Evolutionary conservation across 2,113 vertebrate species (phyloP).

Genomic region (Eublepharis macularius): DNA sequence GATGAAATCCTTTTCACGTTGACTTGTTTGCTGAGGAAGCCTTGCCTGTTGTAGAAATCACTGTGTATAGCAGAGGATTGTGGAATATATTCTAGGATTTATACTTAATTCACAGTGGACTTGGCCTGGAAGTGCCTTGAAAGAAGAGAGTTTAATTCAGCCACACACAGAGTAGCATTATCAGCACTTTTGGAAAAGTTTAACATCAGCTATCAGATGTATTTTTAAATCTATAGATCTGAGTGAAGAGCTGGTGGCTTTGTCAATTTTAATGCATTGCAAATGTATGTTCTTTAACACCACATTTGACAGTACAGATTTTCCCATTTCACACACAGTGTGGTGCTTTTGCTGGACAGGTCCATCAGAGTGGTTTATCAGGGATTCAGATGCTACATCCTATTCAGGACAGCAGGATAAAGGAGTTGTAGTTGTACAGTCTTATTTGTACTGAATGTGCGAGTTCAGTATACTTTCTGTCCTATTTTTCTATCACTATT

Average conservation of each 20-base stretch:
- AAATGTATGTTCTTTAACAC: neutral
- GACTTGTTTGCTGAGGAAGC: neutral
- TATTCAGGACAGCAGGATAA: constrained; percentile 1
- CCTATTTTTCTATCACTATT: neutral
- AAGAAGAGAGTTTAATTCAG: neutral
- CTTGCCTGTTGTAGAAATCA: neutral
- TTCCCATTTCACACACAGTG: neutral
- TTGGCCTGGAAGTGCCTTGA: neutral
- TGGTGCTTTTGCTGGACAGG: neutral
- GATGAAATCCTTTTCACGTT: neutral
- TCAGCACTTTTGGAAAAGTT: neutral
- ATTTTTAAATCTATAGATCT: neutral
- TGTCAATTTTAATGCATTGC: rapidly evolving
- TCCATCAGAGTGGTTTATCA: neutral
- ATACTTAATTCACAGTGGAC: neutral
- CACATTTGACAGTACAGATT: neutral
- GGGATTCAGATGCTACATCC: neutral
- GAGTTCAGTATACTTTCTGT: neutral
- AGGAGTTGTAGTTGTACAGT: neutral
- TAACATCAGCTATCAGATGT: constrained; percentile 19
- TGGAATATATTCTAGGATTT: neutral
- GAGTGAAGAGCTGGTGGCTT: neutral
- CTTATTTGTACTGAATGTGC: neutral
- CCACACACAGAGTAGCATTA: neutral
- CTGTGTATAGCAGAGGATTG: neutral